phyloP scores from a whole-genome alignment of 2,113 vertebrate species.

The Empidonax traillii region DNA sequence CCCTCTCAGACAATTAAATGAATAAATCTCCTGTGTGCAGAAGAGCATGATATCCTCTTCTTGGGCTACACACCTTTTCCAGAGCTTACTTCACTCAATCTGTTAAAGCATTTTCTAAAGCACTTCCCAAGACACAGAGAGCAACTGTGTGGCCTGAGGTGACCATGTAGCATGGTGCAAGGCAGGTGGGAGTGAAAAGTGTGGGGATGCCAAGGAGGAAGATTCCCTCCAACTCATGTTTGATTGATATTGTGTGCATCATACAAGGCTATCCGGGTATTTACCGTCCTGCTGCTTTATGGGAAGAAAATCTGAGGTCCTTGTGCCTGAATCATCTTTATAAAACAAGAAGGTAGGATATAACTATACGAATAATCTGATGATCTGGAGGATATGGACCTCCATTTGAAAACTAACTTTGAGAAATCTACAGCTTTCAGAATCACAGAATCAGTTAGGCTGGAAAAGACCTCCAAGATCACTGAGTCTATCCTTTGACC shows the following conservation, averaged over 20 bases:
- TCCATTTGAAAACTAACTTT: neutral
- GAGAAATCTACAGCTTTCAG: neutral
- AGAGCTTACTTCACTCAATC: neutral
- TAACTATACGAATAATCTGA: neutral
- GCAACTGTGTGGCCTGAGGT: rapidly evolving
- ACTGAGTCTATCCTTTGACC: neutral
- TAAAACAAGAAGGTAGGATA: neutral
- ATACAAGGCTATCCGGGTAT: neutral
- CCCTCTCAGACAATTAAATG: rapidly evolving
- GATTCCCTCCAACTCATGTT: neutral
- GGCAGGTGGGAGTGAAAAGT: neutral
- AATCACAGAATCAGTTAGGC: neutral
- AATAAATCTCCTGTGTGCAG: neutral
- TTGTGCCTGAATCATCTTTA: neutral
- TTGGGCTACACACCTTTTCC: neutral
- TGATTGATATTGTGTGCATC: neutral
- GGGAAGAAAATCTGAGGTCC: neutral
- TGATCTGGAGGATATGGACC: neutral
- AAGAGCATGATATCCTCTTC: neutral
- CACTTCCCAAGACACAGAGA: neutral
- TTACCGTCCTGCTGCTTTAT: neutral
- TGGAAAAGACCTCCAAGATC: neutral
- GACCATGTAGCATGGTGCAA: neutral
- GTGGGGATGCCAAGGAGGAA: neutral
- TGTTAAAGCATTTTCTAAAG: neutral